These are phyloP conservation scores for Malacoraja senta DNA, from an alignment of 2,797 vertebrate species.

Conservation along the genomic window DNA sequence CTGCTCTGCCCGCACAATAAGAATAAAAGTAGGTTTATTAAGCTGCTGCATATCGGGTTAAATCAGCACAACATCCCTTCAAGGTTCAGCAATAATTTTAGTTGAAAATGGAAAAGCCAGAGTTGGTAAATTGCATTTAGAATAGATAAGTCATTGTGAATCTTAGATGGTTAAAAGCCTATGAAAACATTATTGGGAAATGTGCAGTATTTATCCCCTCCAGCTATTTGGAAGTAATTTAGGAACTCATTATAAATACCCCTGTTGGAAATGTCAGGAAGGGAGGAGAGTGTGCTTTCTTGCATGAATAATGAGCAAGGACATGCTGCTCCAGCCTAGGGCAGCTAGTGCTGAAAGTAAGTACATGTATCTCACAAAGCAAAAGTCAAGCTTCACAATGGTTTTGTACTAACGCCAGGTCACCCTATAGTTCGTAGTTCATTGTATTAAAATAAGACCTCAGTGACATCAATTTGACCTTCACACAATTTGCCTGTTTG, in stretches of 20 bases:
- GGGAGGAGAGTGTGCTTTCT: slow-evolving; percentile 18
- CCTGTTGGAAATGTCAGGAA: slow-evolving; percentile 35
- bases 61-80: slow-evolving; percentile 31
- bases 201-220: slow-evolving; percentile 31
- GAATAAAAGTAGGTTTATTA: slow-evolving; percentile 7
- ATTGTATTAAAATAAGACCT: neutral
- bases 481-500: neutral
- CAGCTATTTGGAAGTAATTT: slow-evolving; percentile 36
- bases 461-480: slow-evolving; percentile 8
- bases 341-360: slow-evolving; percentile 28
- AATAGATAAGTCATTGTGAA: slow-evolving; percentile 36
- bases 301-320: slow-evolving; percentile 31
- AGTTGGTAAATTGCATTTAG: slow-evolving; percentile 34
- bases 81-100: slow-evolving; percentile 30
- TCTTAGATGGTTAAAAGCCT: slow-evolving; percentile 36
- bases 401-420: slow-evolving; percentile 19
- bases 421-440: slow-evolving; percentile 12
- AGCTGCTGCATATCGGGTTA: neutral
- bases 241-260: slow-evolving; percentile 34
- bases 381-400: slow-evolving; percentile 30
- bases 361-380: slow-evolving; percentile 12
- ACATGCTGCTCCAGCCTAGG: slow-evolving; percentile 32
- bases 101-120: slow-evolving; percentile 31
- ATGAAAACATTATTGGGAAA: slow-evolving; percentile 31
- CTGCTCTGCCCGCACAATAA: neutral